Percentiles rank a stretch among this genome's conserved stretches.
Evolutionary conservation across 1,140 invertebrate genomes (phyloP).

Genomic region (Hormaphis cornu): DNA sequence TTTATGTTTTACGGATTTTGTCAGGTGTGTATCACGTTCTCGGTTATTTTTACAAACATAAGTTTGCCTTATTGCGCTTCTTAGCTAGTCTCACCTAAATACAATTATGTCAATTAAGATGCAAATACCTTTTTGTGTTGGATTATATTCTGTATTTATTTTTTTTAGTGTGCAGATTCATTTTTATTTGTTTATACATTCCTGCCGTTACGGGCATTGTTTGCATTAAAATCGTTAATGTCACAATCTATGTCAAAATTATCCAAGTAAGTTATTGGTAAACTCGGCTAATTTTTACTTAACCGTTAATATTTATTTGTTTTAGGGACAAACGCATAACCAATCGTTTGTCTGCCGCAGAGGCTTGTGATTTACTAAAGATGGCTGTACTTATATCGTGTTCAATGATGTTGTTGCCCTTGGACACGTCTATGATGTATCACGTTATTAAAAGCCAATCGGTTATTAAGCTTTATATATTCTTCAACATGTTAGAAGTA

Average conservation of each 20-base stretch:
- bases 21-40: conserved; percentile 46
- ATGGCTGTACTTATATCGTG: conserved; percentile 77
- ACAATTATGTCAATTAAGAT: too few relatives aligned
- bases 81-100: too few relatives aligned
- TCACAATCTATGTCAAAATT: conserved; percentile 60
- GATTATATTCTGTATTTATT: too few relatives aligned
- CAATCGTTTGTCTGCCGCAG: conserved; percentile 67
- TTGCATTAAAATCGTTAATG: conserved; percentile 72
- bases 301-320: neutral
- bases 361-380: conserved; percentile 94
- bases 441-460: conserved; percentile 98
- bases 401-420: conserved; percentile 72
- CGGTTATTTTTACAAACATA: neutral
- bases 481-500: conserved; percentile 99
- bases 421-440: conserved; percentile 98
- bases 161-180: conserved; percentile 86
- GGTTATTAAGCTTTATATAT: conserved; percentile 97
- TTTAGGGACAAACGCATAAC: conserved; percentile 17
- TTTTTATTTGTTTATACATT: conserved; percentile 97
- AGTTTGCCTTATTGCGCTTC: neutral
- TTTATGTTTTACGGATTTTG: conserved; percentile 96
- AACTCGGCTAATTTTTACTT: neutral
- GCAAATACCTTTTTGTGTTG: too few relatives aligned
- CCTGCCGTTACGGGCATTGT: conserved; percentile 80
- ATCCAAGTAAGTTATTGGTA: conserved; percentile 49